Conservation (phyloP, 2,888 invertebrate species). For the Caradrina kadenii region DNA sequence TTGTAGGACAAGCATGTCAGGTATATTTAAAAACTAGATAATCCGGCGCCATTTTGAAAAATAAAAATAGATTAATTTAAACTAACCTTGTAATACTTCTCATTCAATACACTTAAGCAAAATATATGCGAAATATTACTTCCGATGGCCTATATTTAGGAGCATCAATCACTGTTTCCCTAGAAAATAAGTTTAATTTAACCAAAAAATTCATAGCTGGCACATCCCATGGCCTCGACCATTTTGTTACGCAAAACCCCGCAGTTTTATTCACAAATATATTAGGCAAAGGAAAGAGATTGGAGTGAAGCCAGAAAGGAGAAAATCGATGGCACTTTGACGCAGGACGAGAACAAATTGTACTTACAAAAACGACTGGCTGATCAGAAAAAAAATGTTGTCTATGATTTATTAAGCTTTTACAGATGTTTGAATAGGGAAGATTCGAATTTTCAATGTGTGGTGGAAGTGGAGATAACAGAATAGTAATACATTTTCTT, state of each 20-base stretch:
- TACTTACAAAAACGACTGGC: constrained; percentile 63
- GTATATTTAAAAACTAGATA: constrained; percentile 29
- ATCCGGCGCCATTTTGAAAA: constrained; percentile 1
- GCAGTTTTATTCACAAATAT: constrained; percentile 81
- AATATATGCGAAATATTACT: constrained; percentile 20
- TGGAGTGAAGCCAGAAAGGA: constrained; percentile 83
- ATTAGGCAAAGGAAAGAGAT: constrained; percentile 82
- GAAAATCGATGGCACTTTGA: constrained; percentile 82
- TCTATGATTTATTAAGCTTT: constrained; percentile 61
- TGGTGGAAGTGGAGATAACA: constrained; percentile 5
- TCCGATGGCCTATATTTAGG: constrained; percentile 32
- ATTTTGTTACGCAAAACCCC: constrained; percentile 74
- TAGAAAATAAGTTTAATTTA: constrained; percentile 47
- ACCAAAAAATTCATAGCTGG: constrained; percentile 48
- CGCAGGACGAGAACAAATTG: constrained; percentile 70
- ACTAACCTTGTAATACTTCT: constrained; percentile 2
- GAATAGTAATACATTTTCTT: constrained; percentile 19
- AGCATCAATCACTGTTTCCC: constrained; percentile 50
- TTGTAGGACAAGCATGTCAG: constrained; percentile 20
- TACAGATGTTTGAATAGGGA: constrained; percentile 46
- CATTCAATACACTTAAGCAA: not conserved
- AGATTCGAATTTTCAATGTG: constrained; percentile 37
- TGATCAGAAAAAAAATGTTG: constrained; percentile 61
- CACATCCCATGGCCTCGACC: constrained; percentile 59
- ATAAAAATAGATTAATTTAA: constrained; percentile 1